These are phyloP conservation scores for Seriola rivoliana DNA, from an alignment of 2,113 vertebrate species.

Conservation along the genomic window DNA sequence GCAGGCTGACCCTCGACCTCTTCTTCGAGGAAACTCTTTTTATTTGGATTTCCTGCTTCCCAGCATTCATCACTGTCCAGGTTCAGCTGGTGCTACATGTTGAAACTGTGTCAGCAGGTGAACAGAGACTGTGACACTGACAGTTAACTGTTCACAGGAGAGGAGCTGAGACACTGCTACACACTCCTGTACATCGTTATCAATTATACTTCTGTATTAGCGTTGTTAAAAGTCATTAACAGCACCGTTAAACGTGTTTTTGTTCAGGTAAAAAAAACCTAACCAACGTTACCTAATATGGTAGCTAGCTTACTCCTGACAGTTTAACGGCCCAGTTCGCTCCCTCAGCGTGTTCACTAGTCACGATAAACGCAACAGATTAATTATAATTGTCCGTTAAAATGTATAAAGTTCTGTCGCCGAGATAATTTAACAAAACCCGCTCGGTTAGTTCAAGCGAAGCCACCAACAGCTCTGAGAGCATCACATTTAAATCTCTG, in stretches of 20 bases:
- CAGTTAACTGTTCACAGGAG: not conserved
- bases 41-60: constrained; percentile 56
- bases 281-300: not conserved
- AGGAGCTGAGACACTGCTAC: not conserved
- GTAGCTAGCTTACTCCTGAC: not conserved
- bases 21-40: constrained; percentile 77
- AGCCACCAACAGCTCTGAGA: not conserved
- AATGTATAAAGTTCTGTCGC: not conserved
- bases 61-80: constrained; percentile 56
- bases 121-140: not conserved
- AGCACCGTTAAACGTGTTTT: not conserved
- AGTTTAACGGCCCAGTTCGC: not conserved
- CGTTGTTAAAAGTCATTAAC: not conserved
- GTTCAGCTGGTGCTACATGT: constrained; percentile 21
- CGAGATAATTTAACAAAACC: no score
- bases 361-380: not conserved
- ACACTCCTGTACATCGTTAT: not conserved
- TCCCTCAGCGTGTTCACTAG: not conserved
- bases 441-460: accelerated
- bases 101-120: not conserved
- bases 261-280: not conserved
- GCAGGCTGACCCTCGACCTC: constrained; percentile 66
- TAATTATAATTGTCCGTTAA: not conserved
- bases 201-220: not conserved
- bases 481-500: constrained; percentile 7